Base-by-base conservation (phyloP, 2,113 vertebrate genomes). In the Microtus ochrogaster region DNA sequence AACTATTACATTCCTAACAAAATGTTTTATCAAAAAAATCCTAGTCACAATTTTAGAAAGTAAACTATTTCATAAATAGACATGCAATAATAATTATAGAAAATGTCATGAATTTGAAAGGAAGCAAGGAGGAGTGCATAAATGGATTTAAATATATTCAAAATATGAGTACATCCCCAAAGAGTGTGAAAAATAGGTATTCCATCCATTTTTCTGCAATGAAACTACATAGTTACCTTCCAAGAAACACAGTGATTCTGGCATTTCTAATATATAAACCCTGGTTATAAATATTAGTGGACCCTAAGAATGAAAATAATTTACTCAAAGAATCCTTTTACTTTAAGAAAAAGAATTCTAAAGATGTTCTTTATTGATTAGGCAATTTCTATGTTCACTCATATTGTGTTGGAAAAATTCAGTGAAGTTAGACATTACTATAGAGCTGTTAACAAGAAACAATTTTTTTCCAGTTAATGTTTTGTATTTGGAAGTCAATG, bases 31-130 rank as follows among this genome's bases (percentile, higher is more conserved):
- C 58, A 58, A 17, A 21, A 58, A 21, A 58, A 58, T 58, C n/a
- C 39, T 82, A 73, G 39, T 92, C 61, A 91, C 17, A 47, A 4
- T 41, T 96, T 94, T 85, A 82, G 89, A 24, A 47, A 93, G 4
- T 49, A 79, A 96, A 82, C 4, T 52, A 13, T 88, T 92, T 22
- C 61, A 58, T 92, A 92, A 92, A 78, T 66, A 82, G 36, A 85
- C 81, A 61, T 72, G 8, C 24, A 72, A 72, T 39, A 39, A n/a
- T 7, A 39, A 22, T 39, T 72, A 39, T 2, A 21, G 8, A 39
- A 39, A 72, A 17, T 9, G 7, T 21, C 70, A 22, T 72, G 70
- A 21, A 39, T 72, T 72, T 39, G 70, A n/a, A 72, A n/a, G 17
- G 8, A 3, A 10, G 70, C 17, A 72, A n/a, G 17, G 36, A 72